These are phyloP conservation scores for Scelioninae gen. 1 DNA, from an alignment of 2,888 invertebrate species.

Conservation along the genomic window DNA sequence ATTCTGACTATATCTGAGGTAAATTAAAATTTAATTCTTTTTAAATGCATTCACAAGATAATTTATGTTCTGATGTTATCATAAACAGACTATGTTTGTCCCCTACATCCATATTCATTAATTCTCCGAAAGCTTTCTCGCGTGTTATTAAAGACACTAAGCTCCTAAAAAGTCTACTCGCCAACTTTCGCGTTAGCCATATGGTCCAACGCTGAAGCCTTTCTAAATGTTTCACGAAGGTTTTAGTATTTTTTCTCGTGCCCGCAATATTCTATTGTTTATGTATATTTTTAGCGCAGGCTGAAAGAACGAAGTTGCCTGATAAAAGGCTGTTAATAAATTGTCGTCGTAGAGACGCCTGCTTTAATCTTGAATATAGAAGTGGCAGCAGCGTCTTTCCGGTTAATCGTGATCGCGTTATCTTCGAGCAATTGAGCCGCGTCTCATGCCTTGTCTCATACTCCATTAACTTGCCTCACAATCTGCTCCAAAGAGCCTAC, in stretches of 20 bases:
- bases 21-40: too few species aligned
- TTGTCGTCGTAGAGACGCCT: constrained; percentile 11
- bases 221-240: constrained; percentile 33
- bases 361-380: constrained; percentile 18
- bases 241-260: constrained; percentile 26
- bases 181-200: constrained; percentile 14
- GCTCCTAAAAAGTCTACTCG: neutral
- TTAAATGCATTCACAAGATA: too few species aligned
- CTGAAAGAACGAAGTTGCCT: constrained; percentile 18
- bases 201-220: neutral
- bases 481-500: constrained; percentile 52
- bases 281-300: constrained; percentile 12
- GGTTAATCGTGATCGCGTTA: constrained; percentile 78
- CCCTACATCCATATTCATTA: neutral
- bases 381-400: constrained; percentile 64
- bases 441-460: constrained; percentile 56
- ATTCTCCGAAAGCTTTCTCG: constrained; percentile 2
- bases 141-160: neutral
- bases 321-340: constrained; percentile 43
- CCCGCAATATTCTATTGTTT: constrained; percentile 30
- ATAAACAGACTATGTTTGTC: neutral
- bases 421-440: constrained; percentile 79
- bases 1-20: too few species aligned
- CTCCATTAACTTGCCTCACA: constrained; percentile 57
- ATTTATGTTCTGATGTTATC: too few species aligned